Percentiles rank a stretch among this genome's conserved stretches.
These are phyloP conservation scores for Solenodon paradoxus DNA, from an alignment of 2,113 vertebrate genomes.

Conservation along the genomic window DNA sequence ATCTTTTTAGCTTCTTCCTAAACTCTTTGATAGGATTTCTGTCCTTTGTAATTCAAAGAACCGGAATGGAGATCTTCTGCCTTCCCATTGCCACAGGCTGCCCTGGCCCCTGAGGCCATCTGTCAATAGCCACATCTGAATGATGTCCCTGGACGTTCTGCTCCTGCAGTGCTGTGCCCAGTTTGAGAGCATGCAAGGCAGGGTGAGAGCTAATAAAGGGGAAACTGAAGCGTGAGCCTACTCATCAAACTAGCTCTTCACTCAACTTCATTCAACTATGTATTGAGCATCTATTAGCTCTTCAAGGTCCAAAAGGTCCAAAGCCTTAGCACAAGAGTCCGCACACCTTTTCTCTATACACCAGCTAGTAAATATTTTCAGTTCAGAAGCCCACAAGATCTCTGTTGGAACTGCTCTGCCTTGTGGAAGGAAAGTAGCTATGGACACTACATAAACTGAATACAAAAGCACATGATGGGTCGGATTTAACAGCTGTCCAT, in stretches of 20 bases:
- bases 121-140: too few relatives aligned
- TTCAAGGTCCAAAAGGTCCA: not conserved
- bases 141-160: not conserved
- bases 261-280: not conserved
- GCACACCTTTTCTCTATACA: not conserved
- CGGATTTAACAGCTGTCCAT: not conserved
- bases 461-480: not conserved
- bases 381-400: not conserved
- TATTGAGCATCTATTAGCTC: not conserved
- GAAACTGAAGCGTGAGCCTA: fast-evolving
- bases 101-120: not conserved
- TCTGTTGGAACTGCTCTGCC: not conserved
- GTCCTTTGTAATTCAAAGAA: not conserved
- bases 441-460: not conserved
- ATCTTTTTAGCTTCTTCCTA: too few relatives aligned
- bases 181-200: not conserved
- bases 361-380: not conserved
- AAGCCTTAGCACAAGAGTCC: not conserved
- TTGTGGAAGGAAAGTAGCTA: not conserved
- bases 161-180: not conserved
- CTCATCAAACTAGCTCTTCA: not conserved
- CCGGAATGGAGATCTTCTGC: not conserved
- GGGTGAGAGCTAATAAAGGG: not conserved
- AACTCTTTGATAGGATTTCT: not conserved
- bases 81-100: not conserved